Conservation (phyloP, 2,888 invertebrate genomes). For the Heliconius aoede region DNA sequence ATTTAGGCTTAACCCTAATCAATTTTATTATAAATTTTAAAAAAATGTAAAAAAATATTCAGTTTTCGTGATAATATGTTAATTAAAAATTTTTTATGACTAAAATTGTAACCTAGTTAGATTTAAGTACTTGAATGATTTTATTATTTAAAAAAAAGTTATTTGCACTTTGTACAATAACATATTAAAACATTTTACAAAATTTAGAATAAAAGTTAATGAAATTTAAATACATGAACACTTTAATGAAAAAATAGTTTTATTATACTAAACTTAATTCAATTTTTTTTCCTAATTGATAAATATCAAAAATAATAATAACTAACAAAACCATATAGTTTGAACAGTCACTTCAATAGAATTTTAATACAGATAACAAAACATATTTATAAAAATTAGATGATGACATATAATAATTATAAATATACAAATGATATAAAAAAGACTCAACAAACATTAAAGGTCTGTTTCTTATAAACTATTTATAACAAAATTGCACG, state of each 20-base stretch:
- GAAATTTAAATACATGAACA: background rate
- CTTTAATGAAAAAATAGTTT: background rate
- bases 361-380: too few relatives aligned
- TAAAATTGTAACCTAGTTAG: background rate
- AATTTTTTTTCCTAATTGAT: too few relatives aligned
- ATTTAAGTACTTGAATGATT: background rate
- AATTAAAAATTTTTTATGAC: background rate
- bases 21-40: too few relatives aligned
- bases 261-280: background rate
- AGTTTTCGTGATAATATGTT: too few relatives aligned
- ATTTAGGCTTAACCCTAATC: too few relatives aligned
- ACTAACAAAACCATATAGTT: background rate
- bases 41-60: too few relatives aligned
- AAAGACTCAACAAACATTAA: background rate
- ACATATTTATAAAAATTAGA: background rate
- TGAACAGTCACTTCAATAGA: background rate
- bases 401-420: background rate
- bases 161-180: background rate
- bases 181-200: background rate
- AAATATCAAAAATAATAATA: background rate
- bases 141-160: background rate
- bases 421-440: background rate
- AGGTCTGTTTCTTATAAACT: background rate
- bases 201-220: too few relatives aligned
- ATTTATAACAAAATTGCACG: background rate